Conservation (phyloP, 2,797 vertebrate species). For the Tadarida brasiliensis region DNA sequence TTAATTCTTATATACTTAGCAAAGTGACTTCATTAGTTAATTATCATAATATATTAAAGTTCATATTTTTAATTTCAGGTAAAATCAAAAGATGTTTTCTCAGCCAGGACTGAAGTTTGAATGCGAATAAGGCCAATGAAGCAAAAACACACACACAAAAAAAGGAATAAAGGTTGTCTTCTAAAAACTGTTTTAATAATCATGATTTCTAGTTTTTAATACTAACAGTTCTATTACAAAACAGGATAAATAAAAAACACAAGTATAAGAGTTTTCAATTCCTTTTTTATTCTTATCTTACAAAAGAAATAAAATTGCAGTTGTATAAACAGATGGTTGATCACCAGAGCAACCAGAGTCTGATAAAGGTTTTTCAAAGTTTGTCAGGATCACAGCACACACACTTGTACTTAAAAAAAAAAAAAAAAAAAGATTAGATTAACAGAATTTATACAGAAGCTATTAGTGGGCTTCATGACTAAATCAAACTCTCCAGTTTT, state of each 20-base stretch:
- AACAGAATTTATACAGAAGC: neutral
- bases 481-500: neutral
- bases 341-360: conserved; percentile 63
- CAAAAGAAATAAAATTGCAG: conserved; percentile 7
- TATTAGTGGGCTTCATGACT: neutral
- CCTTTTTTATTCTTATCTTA: conserved; percentile 29
- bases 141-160: neutral
- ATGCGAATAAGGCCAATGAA: neutral
- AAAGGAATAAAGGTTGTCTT: neutral
- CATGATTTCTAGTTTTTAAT: neutral
- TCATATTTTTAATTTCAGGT: neutral
- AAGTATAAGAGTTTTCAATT: neutral
- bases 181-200: neutral
- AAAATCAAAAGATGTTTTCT: neutral
- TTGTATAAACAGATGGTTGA: conserved; percentile 64
- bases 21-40: neutral
- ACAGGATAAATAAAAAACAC: neutral
- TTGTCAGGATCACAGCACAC: conserved; percentile 60
- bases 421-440: neutral
- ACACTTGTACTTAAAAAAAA: neutral
- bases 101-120: neutral
- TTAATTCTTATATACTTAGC: neutral
- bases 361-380: conserved; percentile 55
- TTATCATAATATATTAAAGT: neutral
- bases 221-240: neutral